A percentile compares a stretch with the other conserved stretches of the same genome.
These are phyloP conservation scores for Picus viridis DNA, from an alignment of 2,797 vertebrate genomes.

Conservation along the genomic window DNA sequence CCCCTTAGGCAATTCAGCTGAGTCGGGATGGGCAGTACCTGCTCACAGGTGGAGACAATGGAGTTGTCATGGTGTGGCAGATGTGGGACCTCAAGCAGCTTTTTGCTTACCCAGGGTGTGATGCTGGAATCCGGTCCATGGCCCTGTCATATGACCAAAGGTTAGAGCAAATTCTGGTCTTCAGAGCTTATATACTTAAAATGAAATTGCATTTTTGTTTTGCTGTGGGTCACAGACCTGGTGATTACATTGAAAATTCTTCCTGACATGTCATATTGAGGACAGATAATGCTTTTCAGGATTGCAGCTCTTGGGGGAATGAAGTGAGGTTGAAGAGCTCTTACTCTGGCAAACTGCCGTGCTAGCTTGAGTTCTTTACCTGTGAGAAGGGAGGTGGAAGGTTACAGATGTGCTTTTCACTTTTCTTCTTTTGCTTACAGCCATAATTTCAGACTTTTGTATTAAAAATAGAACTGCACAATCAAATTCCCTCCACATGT, in stretches of 20 bases:
- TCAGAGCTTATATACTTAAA: not conserved
- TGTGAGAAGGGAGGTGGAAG: not conserved
- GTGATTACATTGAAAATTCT: not conserved
- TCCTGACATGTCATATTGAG: not conserved
- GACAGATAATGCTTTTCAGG: not conserved
- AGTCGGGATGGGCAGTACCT: conserved; percentile 97
- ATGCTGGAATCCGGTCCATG: conserved; percentile 96
- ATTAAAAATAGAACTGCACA: not conserved
- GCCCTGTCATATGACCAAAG: conserved; percentile 96
- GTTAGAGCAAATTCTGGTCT: conserved; percentile 72
- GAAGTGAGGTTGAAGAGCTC: not conserved
- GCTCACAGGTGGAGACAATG: conserved; percentile 92
- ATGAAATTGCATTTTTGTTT: not conserved
- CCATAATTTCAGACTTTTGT: not conserved
- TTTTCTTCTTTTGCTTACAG: not conserved
- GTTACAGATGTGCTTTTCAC: not conserved
- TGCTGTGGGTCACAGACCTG: not conserved
- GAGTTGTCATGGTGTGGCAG: conserved; percentile 92
- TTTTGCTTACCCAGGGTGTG: conserved; percentile 94
- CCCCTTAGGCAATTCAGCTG: conserved; percentile 88
- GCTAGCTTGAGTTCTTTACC: not conserved
- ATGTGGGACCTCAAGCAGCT: conserved; percentile 90
- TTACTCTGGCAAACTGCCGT: not conserved
- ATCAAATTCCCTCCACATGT: not conserved
- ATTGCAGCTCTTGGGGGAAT: not conserved